phyloP scores from a whole-genome alignment of 2,797 vertebrate genomes.

The Simalia tracyae region DNA sequence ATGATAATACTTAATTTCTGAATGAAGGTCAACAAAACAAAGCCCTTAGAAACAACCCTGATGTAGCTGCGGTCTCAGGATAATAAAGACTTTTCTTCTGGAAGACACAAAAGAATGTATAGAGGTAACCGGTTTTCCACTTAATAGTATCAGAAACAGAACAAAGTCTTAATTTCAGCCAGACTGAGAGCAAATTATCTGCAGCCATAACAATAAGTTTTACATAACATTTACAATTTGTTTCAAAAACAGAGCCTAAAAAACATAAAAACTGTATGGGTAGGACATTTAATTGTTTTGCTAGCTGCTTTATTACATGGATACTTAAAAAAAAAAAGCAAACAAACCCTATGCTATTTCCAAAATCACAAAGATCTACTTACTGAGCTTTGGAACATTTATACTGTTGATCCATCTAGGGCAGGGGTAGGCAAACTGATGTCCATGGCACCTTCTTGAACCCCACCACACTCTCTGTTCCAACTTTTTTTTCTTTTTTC shows the following conservation, averaged over 20 bases:
- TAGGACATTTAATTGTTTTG: slow-evolving; percentile 13
- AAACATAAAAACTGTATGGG: not conserved
- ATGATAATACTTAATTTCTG: not conserved
- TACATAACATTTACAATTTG: not conserved
- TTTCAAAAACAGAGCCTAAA: slow-evolving; percentile 29
- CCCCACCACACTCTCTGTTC: not conserved
- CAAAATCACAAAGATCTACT: slow-evolving; percentile 45
- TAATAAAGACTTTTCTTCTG: not conserved
- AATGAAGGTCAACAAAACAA: not conserved
- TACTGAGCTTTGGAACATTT: slow-evolving; percentile 33
- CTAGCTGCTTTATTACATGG: not conserved
- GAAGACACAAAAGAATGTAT: slow-evolving; percentile 25
- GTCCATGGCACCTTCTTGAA: not conserved
- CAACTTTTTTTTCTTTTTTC: not conserved
- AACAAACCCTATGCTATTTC: not conserved
- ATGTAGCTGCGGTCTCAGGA: not conserved
- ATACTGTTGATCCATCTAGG: slow-evolving; percentile 9
- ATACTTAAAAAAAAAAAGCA: slow-evolving; percentile 30
- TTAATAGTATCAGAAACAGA: not conserved
- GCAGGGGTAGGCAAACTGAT: not conserved
- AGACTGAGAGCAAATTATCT: slow-evolving; percentile 1
- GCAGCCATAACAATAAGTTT: slow-evolving; percentile 11
- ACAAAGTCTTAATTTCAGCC: not conserved
- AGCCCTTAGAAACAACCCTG: not conserved
- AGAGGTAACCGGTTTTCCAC: slow-evolving; percentile 15